phyloP scores from a whole-genome alignment of 2,113 vertebrate species.

The Pithys albifrons region DNA sequence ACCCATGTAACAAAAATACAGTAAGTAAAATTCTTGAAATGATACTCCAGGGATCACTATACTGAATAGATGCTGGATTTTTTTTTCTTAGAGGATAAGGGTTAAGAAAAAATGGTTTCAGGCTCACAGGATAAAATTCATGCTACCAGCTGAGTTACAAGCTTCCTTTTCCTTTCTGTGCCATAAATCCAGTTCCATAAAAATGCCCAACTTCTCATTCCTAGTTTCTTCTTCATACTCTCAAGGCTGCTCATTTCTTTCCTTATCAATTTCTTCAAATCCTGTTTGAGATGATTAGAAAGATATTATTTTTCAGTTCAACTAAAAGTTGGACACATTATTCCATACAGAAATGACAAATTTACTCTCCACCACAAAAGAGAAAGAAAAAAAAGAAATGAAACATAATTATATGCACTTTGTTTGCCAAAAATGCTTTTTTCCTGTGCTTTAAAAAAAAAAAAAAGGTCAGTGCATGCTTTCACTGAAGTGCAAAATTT shows the following conservation, averaged over 20 bases:
- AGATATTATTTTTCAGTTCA: neutral
- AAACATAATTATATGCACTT: neutral
- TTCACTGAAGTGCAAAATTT: neutral
- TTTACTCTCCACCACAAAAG: neutral
- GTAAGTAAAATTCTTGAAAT: neutral
- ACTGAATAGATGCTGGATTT: neutral
- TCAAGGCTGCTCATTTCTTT: neutral
- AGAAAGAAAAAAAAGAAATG: neutral
- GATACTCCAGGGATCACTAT: neutral
- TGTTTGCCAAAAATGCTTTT: neutral
- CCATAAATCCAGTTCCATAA: neutral
- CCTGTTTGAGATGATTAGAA: neutral
- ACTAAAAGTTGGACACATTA: neutral
- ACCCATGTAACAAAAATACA: constrained; percentile 9
- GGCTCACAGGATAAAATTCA: neutral
- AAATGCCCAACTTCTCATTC: neutral
- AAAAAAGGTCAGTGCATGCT: neutral
- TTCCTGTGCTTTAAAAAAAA: neutral
- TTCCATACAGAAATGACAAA: neutral
- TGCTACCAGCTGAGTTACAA: neutral
- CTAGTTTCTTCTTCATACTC: neutral
- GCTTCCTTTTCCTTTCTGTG: neutral
- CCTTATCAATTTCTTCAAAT: neutral
- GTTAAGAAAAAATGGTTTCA: neutral
- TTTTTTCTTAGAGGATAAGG: neutral